phyloP scores from a whole-genome alignment of 2,888 invertebrate species.

The Gastrophysa polygoni region DNA sequence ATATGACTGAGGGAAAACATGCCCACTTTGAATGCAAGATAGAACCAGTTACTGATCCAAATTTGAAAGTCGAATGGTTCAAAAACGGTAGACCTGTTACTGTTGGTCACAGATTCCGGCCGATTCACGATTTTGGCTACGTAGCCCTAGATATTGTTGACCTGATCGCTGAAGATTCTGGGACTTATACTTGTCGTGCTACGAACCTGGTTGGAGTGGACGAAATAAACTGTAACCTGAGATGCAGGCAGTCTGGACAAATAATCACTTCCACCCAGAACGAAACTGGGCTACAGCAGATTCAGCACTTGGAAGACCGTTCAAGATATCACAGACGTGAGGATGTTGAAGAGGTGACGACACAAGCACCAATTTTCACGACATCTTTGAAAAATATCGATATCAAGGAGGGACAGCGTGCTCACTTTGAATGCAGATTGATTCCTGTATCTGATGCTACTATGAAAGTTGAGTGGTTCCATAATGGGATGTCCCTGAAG shows the following conservation, averaged over 20 bases:
- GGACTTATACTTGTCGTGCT: slow-evolving; percentile 91
- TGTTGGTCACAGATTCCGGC: slow-evolving; percentile 92
- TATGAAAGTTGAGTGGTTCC: slow-evolving; percentile 95
- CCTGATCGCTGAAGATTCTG: slow-evolving; percentile 94
- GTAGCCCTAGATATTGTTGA: slow-evolving; percentile 97
- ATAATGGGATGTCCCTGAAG: slow-evolving; percentile 87
- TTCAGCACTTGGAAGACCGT: slow-evolving; percentile 86
- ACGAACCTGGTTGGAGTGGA: slow-evolving; percentile 89
- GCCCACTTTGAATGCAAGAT: slow-evolving; percentile 98
- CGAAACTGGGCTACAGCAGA: slow-evolving; percentile 86
- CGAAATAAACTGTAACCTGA: slow-evolving; percentile 77
- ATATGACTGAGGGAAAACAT: slow-evolving; percentile 86
- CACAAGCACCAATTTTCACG: slow-evolving; percentile 92
- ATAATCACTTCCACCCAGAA: slow-evolving; percentile 87
- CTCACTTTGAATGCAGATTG: slow-evolving; percentile 92
- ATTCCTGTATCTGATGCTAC: slow-evolving; percentile 94
- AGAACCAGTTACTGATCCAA: slow-evolving; percentile 95
- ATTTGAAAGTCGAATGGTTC: slow-evolving; percentile 96
- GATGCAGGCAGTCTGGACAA: slow-evolving; percentile 78
- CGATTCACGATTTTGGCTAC: slow-evolving; percentile 98
- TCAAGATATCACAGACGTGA: slow-evolving; percentile 78
- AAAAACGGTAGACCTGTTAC: slow-evolving; percentile 94
- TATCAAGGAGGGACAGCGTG: slow-evolving; percentile 92
- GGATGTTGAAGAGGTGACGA: slow-evolving; percentile 80
- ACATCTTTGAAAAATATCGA: slow-evolving; percentile 90